Conservation (phyloP, 2,113 vertebrate genomes). For the Xenopus tropicalis region DNA sequence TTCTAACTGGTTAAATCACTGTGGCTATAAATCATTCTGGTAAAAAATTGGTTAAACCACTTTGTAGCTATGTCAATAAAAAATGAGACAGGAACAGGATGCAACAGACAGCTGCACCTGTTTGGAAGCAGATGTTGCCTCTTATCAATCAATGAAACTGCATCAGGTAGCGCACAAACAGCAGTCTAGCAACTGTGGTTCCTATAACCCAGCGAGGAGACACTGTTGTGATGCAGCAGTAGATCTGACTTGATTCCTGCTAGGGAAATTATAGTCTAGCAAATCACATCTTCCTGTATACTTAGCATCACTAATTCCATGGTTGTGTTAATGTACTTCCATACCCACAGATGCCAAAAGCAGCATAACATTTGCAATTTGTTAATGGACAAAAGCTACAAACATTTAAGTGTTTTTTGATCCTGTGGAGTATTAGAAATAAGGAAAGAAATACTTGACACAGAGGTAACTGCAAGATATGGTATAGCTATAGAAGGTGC, state of each 20-base stretch:
- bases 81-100: not conserved
- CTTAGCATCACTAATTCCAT: not conserved
- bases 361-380: not conserved
- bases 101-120: not conserved
- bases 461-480: too few species aligned
- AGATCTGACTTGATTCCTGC: not conserved
- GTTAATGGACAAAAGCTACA: not conserved
- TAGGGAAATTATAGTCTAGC: constrained; percentile 1
- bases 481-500: too few species aligned
- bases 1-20: too few species aligned
- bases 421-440: too few species aligned
- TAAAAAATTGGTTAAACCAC: too few species aligned
- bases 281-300: constrained; percentile 3
- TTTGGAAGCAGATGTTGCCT: not conserved
- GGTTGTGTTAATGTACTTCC: constrained; percentile 3
- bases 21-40: too few species aligned
- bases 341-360: not conserved
- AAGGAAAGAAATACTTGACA: too few species aligned
- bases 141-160: not conserved
- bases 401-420: not conserved
- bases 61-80: too few species aligned
- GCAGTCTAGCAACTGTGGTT: not conserved
- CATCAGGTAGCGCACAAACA: not conserved
- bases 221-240: not conserved
- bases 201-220: not conserved